These are phyloP conservation scores for Drosophila teissieri DNA, from an alignment of 1,140 invertebrate genomes.

Conservation along the genomic window DNA sequence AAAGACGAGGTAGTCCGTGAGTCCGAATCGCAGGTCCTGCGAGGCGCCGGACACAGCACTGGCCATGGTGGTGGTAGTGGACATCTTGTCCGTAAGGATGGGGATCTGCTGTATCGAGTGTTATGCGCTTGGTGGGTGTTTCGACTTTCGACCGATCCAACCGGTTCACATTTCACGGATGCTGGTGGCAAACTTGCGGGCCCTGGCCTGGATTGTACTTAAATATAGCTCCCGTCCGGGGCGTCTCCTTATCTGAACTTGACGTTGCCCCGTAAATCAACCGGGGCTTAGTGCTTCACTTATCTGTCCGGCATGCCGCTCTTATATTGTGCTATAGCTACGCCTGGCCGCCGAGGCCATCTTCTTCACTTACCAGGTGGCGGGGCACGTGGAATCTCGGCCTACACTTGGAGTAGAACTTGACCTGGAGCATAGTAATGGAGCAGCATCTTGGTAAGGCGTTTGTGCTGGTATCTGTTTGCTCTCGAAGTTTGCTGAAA, in stretches of 20 bases:
- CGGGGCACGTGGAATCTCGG: not conserved
- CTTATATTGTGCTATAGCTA: constrained; percentile 29
- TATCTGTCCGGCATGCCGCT: constrained; percentile 24
- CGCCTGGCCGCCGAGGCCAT: constrained; percentile 14
- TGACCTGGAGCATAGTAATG: not conserved
- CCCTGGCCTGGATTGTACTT: constrained; percentile 25
- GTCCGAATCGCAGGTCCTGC: constrained; percentile 78
- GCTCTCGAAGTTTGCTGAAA: not conserved
- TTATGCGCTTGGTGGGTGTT: not conserved
- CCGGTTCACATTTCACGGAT: constrained; percentile 22
- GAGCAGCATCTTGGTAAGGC: not conserved
- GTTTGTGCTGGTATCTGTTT: not conserved
- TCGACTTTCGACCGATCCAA: not conserved
- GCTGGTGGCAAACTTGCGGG: constrained; percentile 38
- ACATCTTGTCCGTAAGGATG: constrained; percentile 22
- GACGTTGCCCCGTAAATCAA: constrained; percentile 33
- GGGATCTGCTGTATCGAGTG: not conserved
- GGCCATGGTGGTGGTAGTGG: constrained; percentile 18
- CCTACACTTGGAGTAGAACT: constrained; percentile 5
- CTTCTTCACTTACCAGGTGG: not conserved
- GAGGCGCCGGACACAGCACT: not conserved
- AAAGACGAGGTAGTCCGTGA: constrained; percentile 87
- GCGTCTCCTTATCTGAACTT: constrained; percentile 39
- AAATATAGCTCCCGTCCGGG: constrained; percentile 37
- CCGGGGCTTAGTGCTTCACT: constrained; percentile 19